phyloP scores from a whole-genome alignment of 1,140 invertebrate genomes.

The Drosophila repleta region DNA sequence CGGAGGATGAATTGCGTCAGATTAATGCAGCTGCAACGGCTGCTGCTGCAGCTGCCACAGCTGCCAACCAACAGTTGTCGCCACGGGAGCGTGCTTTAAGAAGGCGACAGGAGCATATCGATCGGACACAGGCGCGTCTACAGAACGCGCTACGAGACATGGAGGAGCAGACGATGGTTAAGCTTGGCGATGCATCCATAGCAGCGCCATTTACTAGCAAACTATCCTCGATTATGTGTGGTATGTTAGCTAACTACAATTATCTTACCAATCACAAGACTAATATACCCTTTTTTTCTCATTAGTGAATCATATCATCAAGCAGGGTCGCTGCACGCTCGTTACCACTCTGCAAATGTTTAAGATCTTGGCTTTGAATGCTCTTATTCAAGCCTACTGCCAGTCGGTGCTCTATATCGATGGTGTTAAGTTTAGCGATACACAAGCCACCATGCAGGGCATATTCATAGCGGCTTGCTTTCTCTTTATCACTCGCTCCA shows the following conservation, averaged over 20 bases:
- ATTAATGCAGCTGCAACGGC: constrained; percentile 40
- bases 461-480: constrained; percentile 97
- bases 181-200: constrained; percentile 99
- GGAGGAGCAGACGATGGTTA: constrained; percentile 95
- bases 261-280: too few species aligned
- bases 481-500: constrained; percentile 98
- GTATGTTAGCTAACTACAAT: constrained; percentile 32
- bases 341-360: constrained; percentile 99
- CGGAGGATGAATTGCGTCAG: constrained; percentile 68
- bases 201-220: constrained; percentile 99
- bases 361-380: constrained; percentile 99
- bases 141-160: constrained; percentile 91
- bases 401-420: constrained; percentile 99
- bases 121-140: constrained; percentile 83
- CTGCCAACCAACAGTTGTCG: constrained; percentile 62
- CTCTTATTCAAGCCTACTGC: constrained; percentile 98
- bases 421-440: constrained; percentile 99
- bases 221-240: constrained; percentile 97
- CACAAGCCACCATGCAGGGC: constrained; percentile 98
- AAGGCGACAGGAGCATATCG: constrained; percentile 74
- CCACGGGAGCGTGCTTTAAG: constrained; percentile 77
- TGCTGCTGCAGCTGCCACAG: constrained; percentile 37
- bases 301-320: constrained; percentile 99
- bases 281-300: not conserved
- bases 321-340: constrained; percentile 99